These are phyloP conservation scores for Drosophila kohkoa DNA, from an alignment of 1,140 invertebrate species.

Conservation along the genomic window DNA sequence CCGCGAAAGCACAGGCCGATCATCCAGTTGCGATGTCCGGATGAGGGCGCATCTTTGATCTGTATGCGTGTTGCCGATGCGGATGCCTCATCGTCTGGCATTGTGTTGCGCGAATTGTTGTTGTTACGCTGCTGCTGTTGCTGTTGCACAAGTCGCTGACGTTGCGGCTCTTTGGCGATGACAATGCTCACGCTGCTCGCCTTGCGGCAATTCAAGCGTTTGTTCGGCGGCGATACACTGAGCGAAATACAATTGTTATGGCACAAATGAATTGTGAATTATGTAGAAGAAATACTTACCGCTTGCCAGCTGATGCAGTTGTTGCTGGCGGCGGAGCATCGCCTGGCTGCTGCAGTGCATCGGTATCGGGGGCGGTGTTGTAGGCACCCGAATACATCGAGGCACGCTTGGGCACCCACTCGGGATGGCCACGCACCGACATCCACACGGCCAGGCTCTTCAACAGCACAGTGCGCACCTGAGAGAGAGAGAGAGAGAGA, in stretches of 20 bases:
- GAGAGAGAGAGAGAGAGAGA: not conserved
- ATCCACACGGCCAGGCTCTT: constrained; percentile 87
- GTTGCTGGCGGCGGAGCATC: constrained; percentile 30
- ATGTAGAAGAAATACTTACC: constrained; percentile 35
- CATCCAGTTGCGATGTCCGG: constrained; percentile 67
- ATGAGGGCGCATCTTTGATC: constrained; percentile 45
- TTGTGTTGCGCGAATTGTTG: constrained; percentile 32
- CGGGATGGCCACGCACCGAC: constrained; percentile 85
- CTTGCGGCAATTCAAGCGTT: constrained; percentile 55
- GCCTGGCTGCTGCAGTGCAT: constrained; percentile 61
- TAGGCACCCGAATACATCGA: constrained; percentile 85
- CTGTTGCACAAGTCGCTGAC: constrained; percentile 47
- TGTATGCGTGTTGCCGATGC: constrained; percentile 40
- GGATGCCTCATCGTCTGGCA: constrained; percentile 4
- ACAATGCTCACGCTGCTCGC: constrained; percentile 67
- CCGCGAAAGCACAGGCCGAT: constrained; percentile 78
- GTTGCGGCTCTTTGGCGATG: constrained; percentile 61
- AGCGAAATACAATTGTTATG: not conserved
- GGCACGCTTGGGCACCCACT: constrained; percentile 85
- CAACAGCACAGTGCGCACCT: constrained; percentile 87
- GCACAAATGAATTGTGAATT: not conserved
- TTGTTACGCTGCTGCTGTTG: constrained; percentile 33
- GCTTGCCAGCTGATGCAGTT: constrained; percentile 39
- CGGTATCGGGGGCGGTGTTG: constrained; percentile 79
- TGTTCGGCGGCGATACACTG: constrained; percentile 62